Evolutionary conservation across 1,140 invertebrate species (phyloP), one percentile per base, ranked within the genome.

Genomic region (Brevipalpus yothersi): DNA sequence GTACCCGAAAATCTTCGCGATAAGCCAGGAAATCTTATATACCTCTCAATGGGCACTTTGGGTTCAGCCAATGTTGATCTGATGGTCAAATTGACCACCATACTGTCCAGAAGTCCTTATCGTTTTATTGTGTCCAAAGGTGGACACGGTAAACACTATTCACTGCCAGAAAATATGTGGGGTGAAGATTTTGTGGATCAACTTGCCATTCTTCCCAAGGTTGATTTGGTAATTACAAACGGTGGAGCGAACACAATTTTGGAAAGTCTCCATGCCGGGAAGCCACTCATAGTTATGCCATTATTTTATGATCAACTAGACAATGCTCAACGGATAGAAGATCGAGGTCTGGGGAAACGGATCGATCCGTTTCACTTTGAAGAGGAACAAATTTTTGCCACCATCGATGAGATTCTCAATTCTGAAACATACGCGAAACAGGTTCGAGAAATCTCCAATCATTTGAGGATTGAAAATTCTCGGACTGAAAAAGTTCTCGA

Each of bases 181-280:
- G 61, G 60, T 19, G 61, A 60, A 17, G 21, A 39, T 17, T 56
- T 43, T 42, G 41, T 62, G 9, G 40, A 53, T 40, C 61, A 62
- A 42, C 31, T 43, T 8, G 19, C 17, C 12, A 54, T 62, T 42
- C 39, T 62, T 5, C n/a, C 60, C 2, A 21, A 41, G n/a, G 49
- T 62, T 41, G 61, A 63, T 62, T 39, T 68, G 13, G 67, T 69
- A 42, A 64, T 69, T 17, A 67, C 65, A 42, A 68, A 70, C 43
- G 68, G 69, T 53, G 69, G 69, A 8, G 67, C 63, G 47, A 67
- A 67, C 41, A 58, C 56, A 43, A n/a, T 58, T 12, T 17, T 47
- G 9, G 63, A 63, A 53, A 19, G 49, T 31, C 42, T 63, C 3
- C 41, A 39, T 13, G 58, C 53, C 41, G 63, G 63, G 40, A 53